These are phyloP conservation scores for Hippoglossus stenolepis DNA, from an alignment of 2,113 vertebrate species.

Conservation along the genomic window DNA sequence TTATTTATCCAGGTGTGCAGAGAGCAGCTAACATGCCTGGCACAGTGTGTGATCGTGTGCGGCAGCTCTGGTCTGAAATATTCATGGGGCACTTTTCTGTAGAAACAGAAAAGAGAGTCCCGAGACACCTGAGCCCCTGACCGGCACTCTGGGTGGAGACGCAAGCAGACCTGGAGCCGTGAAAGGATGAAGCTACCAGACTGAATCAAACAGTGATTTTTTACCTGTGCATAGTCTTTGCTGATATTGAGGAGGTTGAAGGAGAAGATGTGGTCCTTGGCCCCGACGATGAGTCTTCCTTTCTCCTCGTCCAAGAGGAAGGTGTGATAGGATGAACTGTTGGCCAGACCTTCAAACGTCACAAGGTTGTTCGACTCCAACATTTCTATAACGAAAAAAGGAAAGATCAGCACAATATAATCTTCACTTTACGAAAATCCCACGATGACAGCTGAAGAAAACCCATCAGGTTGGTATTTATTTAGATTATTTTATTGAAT, in stretches of 20 bases:
- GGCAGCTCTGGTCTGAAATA: conserved; percentile 79
- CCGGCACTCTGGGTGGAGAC: conserved; percentile 41
- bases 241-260: conserved; percentile 95
- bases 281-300: conserved; percentile 92
- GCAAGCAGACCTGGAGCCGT: conserved; percentile 17
- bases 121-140: conserved; percentile 53
- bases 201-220: neutral
- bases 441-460: neutral
- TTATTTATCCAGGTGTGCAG: conserved; percentile 83
- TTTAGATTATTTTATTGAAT: neutral
- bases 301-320: conserved; percentile 97
- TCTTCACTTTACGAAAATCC: conserved; percentile 16
- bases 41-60: conserved; percentile 70
- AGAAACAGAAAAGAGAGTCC: conserved; percentile 72
- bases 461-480: neutral
- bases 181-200: conserved; percentile 12
- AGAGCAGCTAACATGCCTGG: conserved; percentile 72
- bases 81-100: conserved; percentile 75
- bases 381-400: conserved; percentile 90
- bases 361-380: conserved; percentile 94
- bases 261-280: conserved; percentile 98
- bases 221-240: conserved; percentile 94
- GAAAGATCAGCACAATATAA: conserved; percentile 33
- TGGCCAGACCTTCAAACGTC: conserved; percentile 91
- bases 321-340: conserved; percentile 96